Evolutionary conservation across 2,113 vertebrate species (phyloP), one percentile per base, ranked within the genome.

Genomic region (Zosterops lateralis): DNA sequence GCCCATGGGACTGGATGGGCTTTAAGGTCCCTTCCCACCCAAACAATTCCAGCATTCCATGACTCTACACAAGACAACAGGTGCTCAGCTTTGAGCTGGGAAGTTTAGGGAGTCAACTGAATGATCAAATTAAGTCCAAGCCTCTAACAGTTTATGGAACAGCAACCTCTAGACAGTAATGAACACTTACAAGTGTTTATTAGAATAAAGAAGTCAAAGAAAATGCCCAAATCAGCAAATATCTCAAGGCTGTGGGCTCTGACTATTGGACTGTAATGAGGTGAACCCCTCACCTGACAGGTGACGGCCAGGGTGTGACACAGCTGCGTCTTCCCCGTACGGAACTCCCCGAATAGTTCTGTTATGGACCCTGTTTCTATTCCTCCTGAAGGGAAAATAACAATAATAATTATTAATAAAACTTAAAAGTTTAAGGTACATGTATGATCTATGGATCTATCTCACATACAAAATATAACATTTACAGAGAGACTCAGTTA

Each of bases 311-410:
- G 93, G 0, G 99, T 99, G 94, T 99, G 99, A 95, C 99, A 99
- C 87, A 99, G 96, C 96, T 99, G 99, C 1, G 99, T 99, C 92
- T 99, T 99, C 29, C 99, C 99, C 3, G 99, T 99, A 38, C 99
- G 98, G 85, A 99, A 99, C 96, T 99, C 99, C 80, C 99, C 99
- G 14, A 99, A 99, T 97, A 99, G 98, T 94, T 99, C 99, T 18
- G 99, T 99, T 94, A 99, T 99, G 72, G 99, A 99, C 51, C 99
- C 99, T 0, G 99, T 99, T 97, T 99, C 99, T 80, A 99, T 98
- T 61, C 99, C 99, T 83, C 99, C 99, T 99, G 26, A 38, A 28
- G 28, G 51, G 19, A 60, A 82, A 87, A 47, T 0, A 66, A 61
- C 4, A 47, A 31, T 2, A 40, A 13, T 2, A 21, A 42, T 38